Evolutionary conservation across 2,888 invertebrate genomes (phyloP).

Genomic region (Callyntrura guangdongensis): DNA sequence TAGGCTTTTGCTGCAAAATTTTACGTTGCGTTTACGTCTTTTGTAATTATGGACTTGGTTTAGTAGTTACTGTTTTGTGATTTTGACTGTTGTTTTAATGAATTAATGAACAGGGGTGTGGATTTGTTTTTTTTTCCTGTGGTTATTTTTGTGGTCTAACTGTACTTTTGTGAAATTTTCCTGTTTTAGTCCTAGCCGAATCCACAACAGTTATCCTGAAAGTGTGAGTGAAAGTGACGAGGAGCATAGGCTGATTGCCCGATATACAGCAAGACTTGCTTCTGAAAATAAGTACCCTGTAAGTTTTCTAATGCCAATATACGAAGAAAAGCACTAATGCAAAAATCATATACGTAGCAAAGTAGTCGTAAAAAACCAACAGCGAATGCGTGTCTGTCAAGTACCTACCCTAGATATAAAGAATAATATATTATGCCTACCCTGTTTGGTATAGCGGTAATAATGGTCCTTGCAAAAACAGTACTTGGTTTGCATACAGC

Average conservation of each 20-base stretch:
- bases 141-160: constrained; percentile 87
- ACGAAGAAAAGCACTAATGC: constrained; percentile 6
- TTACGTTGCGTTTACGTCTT: constrained; percentile 20
- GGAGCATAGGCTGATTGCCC: constrained; percentile 97
- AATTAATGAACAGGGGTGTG: background rate
- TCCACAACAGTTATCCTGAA: constrained; percentile 85
- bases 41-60: background rate
- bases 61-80: background rate
- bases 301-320: constrained; percentile 85
- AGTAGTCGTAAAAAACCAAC: no score
- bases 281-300: constrained; percentile 94
- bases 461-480: no score
- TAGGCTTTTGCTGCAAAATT: background rate
- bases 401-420: no score
- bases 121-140: background rate
- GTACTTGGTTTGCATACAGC: no score
- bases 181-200: constrained; percentile 85
- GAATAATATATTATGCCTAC: no score
- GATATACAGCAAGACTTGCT: constrained; percentile 98
- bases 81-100: background rate
- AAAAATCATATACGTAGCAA: background rate
- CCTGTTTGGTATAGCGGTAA: no score
- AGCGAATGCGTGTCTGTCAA: no score
- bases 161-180: constrained; percentile 62
- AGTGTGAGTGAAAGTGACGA: constrained; percentile 90